Evolutionary conservation across 2,888 invertebrate genomes (phyloP), one percentile per base, ranked within the genome.

Genomic region (Stictocephala bisonia): DNA sequence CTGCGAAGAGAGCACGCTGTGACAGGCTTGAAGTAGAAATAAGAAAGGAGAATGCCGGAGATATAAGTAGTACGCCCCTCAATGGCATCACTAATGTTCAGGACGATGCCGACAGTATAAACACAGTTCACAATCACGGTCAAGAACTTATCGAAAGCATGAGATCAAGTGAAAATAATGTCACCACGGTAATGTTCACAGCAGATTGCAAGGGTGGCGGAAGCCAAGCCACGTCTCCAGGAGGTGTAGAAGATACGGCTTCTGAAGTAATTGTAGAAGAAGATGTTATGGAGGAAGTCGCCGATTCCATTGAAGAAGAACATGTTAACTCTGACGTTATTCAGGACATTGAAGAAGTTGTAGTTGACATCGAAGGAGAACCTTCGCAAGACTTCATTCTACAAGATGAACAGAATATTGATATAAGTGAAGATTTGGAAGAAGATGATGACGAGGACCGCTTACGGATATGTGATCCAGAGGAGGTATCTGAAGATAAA

Each of bases 131-230:
- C n/a, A n/a, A n/a, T n/a, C n/a, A 75, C 29, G 74, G 76, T 26
- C 76, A 78, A 41, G 72, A 78, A 31, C 72, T 74, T 24, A 75
- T 76, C 11, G 78, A 78, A 48, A 76, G 74, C 9, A 68, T 76
- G 0, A 75, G 71, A 11, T 77, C 58, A 3, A 68, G 68, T 41
- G 72, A 73, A 26, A 67, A 26, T 40, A 56, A 66, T 15, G 58
- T 29, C 22, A 24, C 3, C 15, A 27, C 44, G 26, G 50, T 24
- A 35, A 22, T 26, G 3, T 1, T 15, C 9, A 41, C 35, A 9
- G 31, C 22, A 29, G 58, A 48, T 9, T 41, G 58, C 20, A 58
- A 58, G 3, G 58, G 40, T 11, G 58, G 60, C 15, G n/a, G 27
- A 6, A 56, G 31, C 31, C 56, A 56, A 56, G n/a, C 56, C 18